A percentile compares a stretch with the other conserved stretches of the same genome.
Conservation (phyloP, 2,113 vertebrate genomes). For the Dissostichus mawsoni region DNA sequence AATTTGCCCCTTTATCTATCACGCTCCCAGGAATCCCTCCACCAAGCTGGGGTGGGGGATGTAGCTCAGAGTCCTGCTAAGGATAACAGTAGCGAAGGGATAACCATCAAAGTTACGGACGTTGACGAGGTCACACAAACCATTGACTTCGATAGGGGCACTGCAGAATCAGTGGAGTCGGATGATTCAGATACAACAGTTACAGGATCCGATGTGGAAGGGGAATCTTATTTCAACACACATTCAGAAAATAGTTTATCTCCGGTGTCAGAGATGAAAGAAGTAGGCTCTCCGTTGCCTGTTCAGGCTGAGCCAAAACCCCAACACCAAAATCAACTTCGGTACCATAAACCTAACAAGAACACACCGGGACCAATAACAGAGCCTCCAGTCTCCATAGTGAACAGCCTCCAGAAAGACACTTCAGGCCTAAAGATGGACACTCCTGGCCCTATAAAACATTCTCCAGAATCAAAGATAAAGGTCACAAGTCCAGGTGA, state of each 20-base stretch:
- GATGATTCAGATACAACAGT: constrained; percentile 74
- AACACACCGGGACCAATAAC: constrained; percentile 66
- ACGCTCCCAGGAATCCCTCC: constrained; percentile 77
- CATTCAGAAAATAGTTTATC: constrained; percentile 14
- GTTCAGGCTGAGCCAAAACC: constrained; percentile 65
- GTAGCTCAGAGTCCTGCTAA: constrained; percentile 39
- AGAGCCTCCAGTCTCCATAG: constrained; percentile 61
- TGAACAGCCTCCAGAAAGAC: constrained; percentile 48
- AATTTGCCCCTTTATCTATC: constrained; percentile 82
- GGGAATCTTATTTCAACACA: constrained; percentile 47
- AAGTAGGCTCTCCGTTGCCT: constrained; percentile 23
- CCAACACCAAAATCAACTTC: constrained; percentile 20
- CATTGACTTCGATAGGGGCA: constrained; percentile 31
- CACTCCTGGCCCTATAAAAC: constrained; percentile 60
- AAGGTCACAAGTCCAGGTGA: background rate
- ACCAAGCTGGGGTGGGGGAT: constrained; percentile 39
- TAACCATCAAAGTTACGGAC: constrained; percentile 51
- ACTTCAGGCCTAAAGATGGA: constrained; percentile 19
- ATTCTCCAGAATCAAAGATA: constrained; percentile 16
- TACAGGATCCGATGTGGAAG: constrained; percentile 68
- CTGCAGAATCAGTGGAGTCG: constrained; percentile 53
- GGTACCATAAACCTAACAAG: constrained; percentile 11
- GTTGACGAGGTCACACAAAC: constrained; percentile 56
- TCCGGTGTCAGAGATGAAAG: constrained; percentile 42
- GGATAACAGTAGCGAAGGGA: constrained; percentile 19